phyloP scores from a whole-genome alignment of 2,888 invertebrate species.

The Hypselothyrea guttata region DNA sequence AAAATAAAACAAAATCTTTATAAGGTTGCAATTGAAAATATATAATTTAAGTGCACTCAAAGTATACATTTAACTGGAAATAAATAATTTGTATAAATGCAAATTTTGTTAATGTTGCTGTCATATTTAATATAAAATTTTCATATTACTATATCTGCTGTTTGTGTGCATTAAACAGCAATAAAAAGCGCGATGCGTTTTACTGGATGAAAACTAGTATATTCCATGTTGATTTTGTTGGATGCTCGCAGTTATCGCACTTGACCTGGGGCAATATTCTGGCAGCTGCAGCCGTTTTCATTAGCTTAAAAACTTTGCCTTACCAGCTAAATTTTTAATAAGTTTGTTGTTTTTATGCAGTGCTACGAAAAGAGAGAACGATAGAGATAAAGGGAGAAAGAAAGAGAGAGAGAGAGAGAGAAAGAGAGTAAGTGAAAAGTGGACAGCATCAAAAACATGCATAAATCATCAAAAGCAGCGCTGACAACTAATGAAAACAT shows the following conservation, averaged over 20 bases:
- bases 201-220: too few relatives aligned
- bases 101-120: too few relatives aligned
- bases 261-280: constrained; percentile 18
- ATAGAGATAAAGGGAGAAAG: not conserved
- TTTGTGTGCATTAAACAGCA: too few relatives aligned
- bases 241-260: not conserved
- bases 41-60: too few relatives aligned
- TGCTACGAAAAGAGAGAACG: constrained; percentile 2
- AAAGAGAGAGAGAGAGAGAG: not conserved
- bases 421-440: constrained; percentile 15
- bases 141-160: too few relatives aligned
- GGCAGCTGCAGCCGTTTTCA: constrained; percentile 53
- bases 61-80: too few relatives aligned
- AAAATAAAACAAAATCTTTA: too few relatives aligned
- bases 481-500: constrained; percentile 77
- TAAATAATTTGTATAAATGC: too few relatives aligned
- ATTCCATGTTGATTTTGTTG: not conserved
- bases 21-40: too few relatives aligned
- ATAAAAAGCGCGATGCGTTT: too few relatives aligned
- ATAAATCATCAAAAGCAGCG: constrained; percentile 74
- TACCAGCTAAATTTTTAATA: constrained; percentile 63
- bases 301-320: constrained; percentile 66
- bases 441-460: constrained; percentile 67
- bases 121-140: too few relatives aligned
- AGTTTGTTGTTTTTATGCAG: constrained; percentile 45